These are phyloP conservation scores for Andrena bucephala DNA, from an alignment of 2,888 invertebrate species.

Conservation along the genomic window DNA sequence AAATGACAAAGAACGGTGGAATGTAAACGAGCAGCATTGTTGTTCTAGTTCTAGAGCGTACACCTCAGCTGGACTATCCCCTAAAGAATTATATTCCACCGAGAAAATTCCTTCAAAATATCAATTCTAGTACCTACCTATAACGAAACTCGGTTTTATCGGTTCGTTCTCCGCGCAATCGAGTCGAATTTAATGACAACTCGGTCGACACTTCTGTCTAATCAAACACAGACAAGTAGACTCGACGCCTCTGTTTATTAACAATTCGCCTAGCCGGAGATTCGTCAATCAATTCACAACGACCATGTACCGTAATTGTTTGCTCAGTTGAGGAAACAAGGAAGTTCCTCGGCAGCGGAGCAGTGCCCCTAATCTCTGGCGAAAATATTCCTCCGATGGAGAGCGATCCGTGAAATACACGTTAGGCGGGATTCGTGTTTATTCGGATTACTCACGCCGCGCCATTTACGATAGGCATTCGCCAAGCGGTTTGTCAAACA, in stretches of 20 bases:
- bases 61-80: constrained; percentile 4
- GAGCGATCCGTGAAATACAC: not conserved
- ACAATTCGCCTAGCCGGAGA: too few species aligned
- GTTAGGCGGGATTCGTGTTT: not conserved
- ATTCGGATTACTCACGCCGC: constrained; percentile 17
- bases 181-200: too few species aligned
- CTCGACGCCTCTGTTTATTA: too few species aligned
- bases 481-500: constrained; percentile 26
- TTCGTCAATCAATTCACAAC: too few species aligned
- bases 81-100: too few species aligned
- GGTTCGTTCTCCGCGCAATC: too few species aligned
- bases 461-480: not conserved
- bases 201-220: too few species aligned
- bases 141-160: too few species aligned
- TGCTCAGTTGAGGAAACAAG: not conserved
- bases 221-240: too few species aligned
- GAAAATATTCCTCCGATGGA: constrained; percentile 5
- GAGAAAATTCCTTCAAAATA: too few species aligned
- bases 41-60: not conserved
- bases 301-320: too few species aligned
- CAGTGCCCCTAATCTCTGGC: not conserved
- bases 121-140: too few species aligned
- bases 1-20: constrained; percentile 54
- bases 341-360: not conserved
- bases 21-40: constrained; percentile 41